Conservation (phyloP, 2,797 vertebrate species). For the Semotilus atromaculatus region DNA sequence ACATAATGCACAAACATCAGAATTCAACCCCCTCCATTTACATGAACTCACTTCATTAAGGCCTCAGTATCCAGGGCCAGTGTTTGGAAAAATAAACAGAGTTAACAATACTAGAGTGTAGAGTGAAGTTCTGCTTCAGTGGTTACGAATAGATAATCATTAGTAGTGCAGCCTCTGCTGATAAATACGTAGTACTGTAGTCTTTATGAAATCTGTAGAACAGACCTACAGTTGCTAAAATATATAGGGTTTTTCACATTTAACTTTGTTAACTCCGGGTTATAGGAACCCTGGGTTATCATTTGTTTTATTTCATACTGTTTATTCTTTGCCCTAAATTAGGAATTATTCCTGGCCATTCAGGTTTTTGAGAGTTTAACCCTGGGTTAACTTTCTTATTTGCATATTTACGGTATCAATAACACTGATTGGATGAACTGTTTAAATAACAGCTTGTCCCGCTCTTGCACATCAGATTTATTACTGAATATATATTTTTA, state of each 20-base stretch:
- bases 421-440: background rate
- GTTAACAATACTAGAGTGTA: slow-evolving; percentile 25
- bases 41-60: slow-evolving; percentile 12
- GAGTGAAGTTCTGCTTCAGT: background rate
- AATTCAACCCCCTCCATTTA: background rate
- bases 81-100: slow-evolving; percentile 56
- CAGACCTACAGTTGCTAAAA: background rate
- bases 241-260: background rate
- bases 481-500: background rate
- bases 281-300: background rate
- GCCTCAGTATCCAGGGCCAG: slow-evolving; percentile 7
- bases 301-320: background rate
- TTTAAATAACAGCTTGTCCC: background rate
- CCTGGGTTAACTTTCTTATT: background rate
- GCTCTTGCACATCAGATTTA: no score
- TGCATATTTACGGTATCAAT: background rate
- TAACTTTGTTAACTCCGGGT: background rate
- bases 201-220: background rate
- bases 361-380: background rate
- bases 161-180: slow-evolving; percentile 4
- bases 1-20: background rate
- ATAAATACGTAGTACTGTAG: background rate
- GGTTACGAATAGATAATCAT: background rate
- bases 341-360: background rate
- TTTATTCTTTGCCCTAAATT: background rate